phyloP scores from a whole-genome alignment of 2,888 invertebrate genomes.

The Nowickia ferox region DNA sequence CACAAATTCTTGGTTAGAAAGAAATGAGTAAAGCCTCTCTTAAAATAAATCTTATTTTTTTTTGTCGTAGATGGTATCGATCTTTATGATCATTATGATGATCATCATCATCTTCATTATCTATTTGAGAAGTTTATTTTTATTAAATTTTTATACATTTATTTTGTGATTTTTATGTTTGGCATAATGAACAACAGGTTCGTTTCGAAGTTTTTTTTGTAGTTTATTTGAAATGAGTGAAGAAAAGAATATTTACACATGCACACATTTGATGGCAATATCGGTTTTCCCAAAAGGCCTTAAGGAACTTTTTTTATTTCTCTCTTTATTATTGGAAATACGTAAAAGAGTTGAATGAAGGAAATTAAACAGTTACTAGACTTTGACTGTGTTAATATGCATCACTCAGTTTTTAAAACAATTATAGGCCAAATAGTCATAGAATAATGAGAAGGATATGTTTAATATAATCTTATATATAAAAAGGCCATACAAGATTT shows the following conservation, averaged over 20 bases:
- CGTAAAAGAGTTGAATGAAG: slow-evolving; percentile 1
- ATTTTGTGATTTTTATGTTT: slow-evolving; percentile 21
- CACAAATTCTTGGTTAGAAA: slow-evolving; percentile 37
- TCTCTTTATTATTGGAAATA: background rate
- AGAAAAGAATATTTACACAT: background rate
- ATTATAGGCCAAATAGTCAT: too few species aligned
- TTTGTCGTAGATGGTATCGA: slow-evolving; percentile 65
- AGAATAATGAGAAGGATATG: too few species aligned
- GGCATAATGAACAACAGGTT: slow-evolving; percentile 67
- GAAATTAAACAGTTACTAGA: too few species aligned
- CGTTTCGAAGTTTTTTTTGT: slow-evolving; percentile 4
- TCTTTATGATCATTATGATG: slow-evolving; percentile 65
- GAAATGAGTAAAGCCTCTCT: slow-evolving; percentile 62
- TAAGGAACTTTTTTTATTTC: slow-evolving; percentile 12
- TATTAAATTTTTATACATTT: background rate
- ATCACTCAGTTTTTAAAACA: too few species aligned
- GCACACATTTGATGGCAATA: slow-evolving; percentile 22
- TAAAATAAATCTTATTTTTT: slow-evolving; percentile 61
- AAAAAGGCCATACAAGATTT: too few species aligned
- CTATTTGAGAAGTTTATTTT: slow-evolving; percentile 21
- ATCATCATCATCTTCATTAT: slow-evolving; percentile 36
- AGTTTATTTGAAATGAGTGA: background rate
- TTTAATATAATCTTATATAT: too few species aligned
- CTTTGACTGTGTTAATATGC: too few species aligned
- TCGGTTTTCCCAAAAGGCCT: slow-evolving; percentile 53